These are phyloP conservation scores for Choristoneura rosaceana DNA, from an alignment of 2,888 invertebrate species.

Conservation along the genomic window DNA sequence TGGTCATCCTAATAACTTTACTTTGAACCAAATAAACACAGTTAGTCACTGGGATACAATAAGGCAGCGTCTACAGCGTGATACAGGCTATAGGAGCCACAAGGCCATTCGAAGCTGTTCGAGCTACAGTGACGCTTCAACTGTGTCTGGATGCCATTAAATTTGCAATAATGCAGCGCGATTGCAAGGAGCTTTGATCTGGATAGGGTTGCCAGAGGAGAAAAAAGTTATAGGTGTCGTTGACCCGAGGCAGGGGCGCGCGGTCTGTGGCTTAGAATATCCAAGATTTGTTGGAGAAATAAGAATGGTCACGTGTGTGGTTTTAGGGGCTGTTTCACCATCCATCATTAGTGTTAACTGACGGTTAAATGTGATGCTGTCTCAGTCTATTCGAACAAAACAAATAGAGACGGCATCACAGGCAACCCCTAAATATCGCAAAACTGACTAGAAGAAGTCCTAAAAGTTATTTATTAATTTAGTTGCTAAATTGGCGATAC, in stretches of 20 bases:
- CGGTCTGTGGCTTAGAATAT: background rate
- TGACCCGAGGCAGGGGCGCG: slow-evolving; percentile 29
- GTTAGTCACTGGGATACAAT: background rate
- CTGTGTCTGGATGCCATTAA: slow-evolving; percentile 40
- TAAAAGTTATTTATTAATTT: no score
- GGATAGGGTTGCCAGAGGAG: slow-evolving; percentile 28
- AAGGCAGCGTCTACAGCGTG: background rate
- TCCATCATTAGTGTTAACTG: no score
- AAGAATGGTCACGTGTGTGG: no score
- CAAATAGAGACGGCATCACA: no score
- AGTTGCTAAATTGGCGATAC: no score
- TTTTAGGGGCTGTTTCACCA: no score
- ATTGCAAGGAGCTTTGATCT: slow-evolving; percentile 39
- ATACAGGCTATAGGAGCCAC: background rate
- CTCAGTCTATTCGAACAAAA: no score
- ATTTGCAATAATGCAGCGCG: slow-evolving; percentile 41
- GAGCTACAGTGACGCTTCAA: slow-evolving; percentile 8
- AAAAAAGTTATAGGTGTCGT: slow-evolving; percentile 32
- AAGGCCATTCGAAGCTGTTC: slow-evolving; percentile 10
- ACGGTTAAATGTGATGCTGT: no score
- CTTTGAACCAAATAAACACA: no score
- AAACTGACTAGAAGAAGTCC: no score
- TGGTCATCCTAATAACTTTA: no score
- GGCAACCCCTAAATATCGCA: no score
- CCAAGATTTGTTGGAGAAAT: background rate